Percentiles rank a stretch among this genome's conserved stretches.
Evolutionary conservation across 2,797 vertebrate genomes (phyloP).

Genomic region (Catamblyrhynchus diadema): DNA sequence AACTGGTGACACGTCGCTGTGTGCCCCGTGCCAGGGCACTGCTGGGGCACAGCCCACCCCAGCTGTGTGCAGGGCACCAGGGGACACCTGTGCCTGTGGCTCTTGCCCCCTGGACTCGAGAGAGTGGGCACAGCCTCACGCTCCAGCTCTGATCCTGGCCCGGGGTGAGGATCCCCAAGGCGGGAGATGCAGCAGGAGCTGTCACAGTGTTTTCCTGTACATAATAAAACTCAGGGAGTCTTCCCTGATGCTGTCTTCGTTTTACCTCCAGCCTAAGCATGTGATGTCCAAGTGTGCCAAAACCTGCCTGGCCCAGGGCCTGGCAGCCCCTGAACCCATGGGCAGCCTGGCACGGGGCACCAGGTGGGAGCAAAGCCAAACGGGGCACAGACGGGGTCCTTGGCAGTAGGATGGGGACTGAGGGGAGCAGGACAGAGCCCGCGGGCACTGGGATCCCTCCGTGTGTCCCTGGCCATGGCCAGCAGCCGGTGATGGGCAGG

Average conservation of each 20-base stretch:
- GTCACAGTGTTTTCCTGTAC: not conserved
- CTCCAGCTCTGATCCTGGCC: not conserved
- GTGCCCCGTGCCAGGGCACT: not conserved
- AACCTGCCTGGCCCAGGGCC: not conserved
- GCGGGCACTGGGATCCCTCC: fast-evolving
- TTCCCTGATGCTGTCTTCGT: not conserved
- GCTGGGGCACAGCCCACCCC: not conserved
- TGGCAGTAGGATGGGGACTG: not conserved
- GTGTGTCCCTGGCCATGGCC: fast-evolving
- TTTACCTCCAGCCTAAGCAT: not conserved
- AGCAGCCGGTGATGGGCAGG: not conserved
- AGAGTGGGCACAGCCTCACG: not conserved
- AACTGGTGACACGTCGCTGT: fast-evolving
- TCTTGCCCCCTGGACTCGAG: not conserved
- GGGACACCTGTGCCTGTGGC: not conserved
- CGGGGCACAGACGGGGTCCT: fast-evolving
- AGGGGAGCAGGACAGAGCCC: not conserved
- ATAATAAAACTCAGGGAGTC: constrained; percentile 31
- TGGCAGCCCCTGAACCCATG: not conserved
- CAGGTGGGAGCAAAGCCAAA: not conserved
- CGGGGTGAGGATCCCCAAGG: fast-evolving
- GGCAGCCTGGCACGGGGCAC: fast-evolving
- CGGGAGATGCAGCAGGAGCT: fast-evolving
- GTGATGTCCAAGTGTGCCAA: not conserved
- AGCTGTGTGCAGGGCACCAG: not conserved